Conservation (phyloP, 2,888 invertebrate genomes). For the Ferrisia virgata region DNA sequence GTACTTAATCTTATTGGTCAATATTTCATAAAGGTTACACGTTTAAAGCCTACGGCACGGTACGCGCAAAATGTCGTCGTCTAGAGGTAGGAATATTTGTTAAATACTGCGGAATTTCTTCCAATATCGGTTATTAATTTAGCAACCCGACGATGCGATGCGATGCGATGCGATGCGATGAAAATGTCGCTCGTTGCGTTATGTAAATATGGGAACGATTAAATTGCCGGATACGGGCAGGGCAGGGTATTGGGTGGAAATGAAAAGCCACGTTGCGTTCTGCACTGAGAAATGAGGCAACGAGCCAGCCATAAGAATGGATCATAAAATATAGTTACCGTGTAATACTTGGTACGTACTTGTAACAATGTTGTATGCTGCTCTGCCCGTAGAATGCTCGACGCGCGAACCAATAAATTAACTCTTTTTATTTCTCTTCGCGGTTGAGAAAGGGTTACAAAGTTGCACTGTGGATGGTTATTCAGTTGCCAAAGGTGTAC, state of each 20-base stretch:
- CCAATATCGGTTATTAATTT: constrained; percentile 7
- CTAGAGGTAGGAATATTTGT: background rate
- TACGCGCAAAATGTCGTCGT: background rate
- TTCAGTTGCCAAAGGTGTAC: background rate
- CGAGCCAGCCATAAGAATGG: background rate
- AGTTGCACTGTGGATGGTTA: no score
- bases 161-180: background rate
- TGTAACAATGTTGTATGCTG: background rate
- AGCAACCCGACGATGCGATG: no score
- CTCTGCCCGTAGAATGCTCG: background rate
- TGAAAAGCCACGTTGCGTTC: background rate
- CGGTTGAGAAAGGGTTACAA: no score
- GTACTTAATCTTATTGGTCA: background rate
- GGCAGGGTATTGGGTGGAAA: background rate
- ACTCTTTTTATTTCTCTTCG: background rate
- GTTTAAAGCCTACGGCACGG: background rate
- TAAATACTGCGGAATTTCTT: background rate
- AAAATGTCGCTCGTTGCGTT: background rate
- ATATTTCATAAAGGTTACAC: constrained; percentile 3
- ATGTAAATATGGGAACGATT: background rate
- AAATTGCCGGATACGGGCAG: background rate
- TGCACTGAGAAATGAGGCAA: background rate
- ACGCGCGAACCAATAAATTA: background rate
- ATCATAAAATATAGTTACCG: no score
- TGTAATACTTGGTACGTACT: no score